phyloP scores from a whole-genome alignment of 1,140 invertebrate species.

The Mizuhopecten yessoensis region DNA sequence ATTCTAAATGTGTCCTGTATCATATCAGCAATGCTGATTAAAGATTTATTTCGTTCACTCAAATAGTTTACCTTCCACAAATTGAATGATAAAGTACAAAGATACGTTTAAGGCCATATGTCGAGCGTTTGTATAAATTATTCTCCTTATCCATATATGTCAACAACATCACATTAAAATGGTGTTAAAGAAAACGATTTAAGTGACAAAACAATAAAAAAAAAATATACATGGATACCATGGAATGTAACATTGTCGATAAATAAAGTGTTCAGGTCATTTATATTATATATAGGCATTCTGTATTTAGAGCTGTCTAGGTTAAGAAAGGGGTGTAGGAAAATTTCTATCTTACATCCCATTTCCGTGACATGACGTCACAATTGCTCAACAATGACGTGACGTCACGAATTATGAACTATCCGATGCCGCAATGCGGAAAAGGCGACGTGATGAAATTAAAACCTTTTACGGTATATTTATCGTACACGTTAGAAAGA shows the following conservation, averaged over 20 bases:
- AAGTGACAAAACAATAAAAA: background rate
- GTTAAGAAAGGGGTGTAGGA: too few relatives aligned
- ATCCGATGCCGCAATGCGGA: too few relatives aligned
- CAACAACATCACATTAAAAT: background rate
- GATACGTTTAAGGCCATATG: background rate
- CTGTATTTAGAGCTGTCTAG: too few relatives aligned
- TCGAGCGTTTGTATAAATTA: background rate
- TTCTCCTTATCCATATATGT: background rate
- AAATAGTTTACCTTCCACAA: slow-evolving; percentile 6
- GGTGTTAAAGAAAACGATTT: background rate
- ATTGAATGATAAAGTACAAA: background rate
- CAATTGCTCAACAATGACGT: too few relatives aligned
- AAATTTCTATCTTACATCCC: too few relatives aligned
- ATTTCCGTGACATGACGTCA: too few relatives aligned
- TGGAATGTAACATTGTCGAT: background rate
- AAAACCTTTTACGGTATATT: too few relatives aligned
- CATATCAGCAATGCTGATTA: slow-evolving; percentile 3
- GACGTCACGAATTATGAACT: too few relatives aligned
- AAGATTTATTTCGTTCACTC: background rate
- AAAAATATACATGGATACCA: background rate
- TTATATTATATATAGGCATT: too few relatives aligned
- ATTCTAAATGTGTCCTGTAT: background rate
- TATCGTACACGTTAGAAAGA: too few relatives aligned
- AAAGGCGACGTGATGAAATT: too few relatives aligned
- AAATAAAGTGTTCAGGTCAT: too few relatives aligned